phyloP scores from a whole-genome alignment of 2,888 invertebrate genomes.

The Chrysomela aeneicollis region DNA sequence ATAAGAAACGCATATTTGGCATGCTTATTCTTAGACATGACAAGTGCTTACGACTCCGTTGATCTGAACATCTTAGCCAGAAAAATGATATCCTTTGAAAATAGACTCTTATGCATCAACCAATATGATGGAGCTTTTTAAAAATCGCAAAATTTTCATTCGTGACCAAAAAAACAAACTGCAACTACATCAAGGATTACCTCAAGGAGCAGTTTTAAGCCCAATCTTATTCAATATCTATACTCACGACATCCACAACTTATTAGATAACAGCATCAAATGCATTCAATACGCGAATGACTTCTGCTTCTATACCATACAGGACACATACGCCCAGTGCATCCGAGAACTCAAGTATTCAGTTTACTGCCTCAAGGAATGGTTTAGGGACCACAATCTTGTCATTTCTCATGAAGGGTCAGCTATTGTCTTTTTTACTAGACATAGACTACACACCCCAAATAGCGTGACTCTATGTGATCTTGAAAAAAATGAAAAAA shows the following conservation, averaged over 20 bases:
- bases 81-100: slow-evolving; percentile 12
- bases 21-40: slow-evolving; percentile 15
- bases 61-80: slow-evolving; percentile 9
- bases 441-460: slow-evolving; percentile 7
- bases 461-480: not conserved
- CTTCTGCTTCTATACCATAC: slow-evolving; percentile 6
- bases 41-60: slow-evolving; percentile 9
- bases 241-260: slow-evolving; percentile 3
- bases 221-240: slow-evolving; percentile 14
- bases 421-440: slow-evolving; percentile 8
- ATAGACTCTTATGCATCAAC: slow-evolving; percentile 3
- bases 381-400: slow-evolving; percentile 10
- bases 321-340: slow-evolving; percentile 3
- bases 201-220: slow-evolving; percentile 30
- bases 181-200: slow-evolving; percentile 18
- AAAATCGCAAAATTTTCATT: slow-evolving; percentile 13
- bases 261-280: slow-evolving; percentile 5
- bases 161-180: slow-evolving; percentile 16
- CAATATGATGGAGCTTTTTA: slow-evolving; percentile 10
- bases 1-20: slow-evolving; percentile 13
- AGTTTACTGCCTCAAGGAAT: slow-evolving; percentile 3
- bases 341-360: slow-evolving; percentile 11
- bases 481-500: not conserved
- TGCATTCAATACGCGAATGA: slow-evolving; percentile 11
- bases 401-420: slow-evolving; percentile 4